Percentiles rank a stretch among this genome's conserved stretches.
Conservation (phyloP, 2,888 invertebrate genomes). For the Ochlodes sylvanus region DNA sequence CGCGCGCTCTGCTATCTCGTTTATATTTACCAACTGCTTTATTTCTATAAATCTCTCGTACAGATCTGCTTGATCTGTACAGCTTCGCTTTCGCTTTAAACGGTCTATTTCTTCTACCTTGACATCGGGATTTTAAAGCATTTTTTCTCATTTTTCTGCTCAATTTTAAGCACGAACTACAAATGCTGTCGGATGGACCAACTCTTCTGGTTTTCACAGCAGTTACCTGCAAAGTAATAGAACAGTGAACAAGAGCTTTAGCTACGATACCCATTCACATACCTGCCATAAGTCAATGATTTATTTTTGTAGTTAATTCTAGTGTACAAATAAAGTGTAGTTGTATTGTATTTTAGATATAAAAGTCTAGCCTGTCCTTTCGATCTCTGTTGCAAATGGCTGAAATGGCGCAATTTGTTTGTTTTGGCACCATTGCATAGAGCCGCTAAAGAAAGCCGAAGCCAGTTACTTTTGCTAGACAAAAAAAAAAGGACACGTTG, state of each 20-base stretch:
- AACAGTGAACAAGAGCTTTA: not conserved
- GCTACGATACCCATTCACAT: no score
- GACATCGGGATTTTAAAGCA: not conserved
- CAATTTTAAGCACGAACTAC: constrained; percentile 1
- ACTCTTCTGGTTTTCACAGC: not conserved
- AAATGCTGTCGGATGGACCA: not conserved
- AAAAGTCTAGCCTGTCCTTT: no score
- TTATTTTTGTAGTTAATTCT: no score
- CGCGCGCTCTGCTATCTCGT: not conserved
- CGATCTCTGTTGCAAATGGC: no score
- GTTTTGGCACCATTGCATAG: no score
- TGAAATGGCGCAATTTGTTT: no score
- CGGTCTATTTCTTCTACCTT: not conserved
- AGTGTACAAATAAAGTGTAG: no score
- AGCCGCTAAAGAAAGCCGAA: no score
- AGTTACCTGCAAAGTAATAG: not conserved
- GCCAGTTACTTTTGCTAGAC: no score
- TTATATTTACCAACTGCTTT: not conserved
- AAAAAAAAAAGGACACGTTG: no score
- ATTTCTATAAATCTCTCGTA: not conserved
- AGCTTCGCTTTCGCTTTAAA: not conserved
- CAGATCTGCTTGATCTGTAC: not conserved
- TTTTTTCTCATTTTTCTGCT: not conserved
- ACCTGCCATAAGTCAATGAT: no score
- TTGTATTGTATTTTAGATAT: no score